Evolutionary conservation across 2,797 vertebrate species (phyloP).

Genomic region (Arrhamphus sclerolepis): DNA sequence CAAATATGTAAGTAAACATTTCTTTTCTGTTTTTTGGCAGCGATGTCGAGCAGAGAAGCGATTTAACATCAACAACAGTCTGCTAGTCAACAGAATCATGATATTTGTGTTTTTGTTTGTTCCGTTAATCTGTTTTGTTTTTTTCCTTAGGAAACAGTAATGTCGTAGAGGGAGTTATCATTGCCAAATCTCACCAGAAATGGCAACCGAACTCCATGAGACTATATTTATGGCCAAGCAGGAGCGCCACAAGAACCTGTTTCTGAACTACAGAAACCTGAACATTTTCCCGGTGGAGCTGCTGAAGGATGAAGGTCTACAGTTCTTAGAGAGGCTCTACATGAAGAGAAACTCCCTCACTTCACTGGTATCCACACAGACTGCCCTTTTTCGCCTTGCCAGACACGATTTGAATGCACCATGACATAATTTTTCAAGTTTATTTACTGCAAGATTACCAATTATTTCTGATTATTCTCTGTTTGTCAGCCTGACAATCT

Average conservation of each 20-base stretch:
- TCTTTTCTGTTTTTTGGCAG: too few relatives aligned
- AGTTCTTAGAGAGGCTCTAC: constrained; percentile 94
- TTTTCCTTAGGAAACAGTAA: constrained; percentile 40
- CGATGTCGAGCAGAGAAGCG: too few relatives aligned
- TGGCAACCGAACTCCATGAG: constrained; percentile 93
- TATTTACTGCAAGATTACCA: background rate
- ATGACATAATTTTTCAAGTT: too few relatives aligned
- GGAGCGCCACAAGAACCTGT: constrained; percentile 96
- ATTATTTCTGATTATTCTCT: constrained; percentile 25
- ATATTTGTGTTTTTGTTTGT: too few relatives aligned
- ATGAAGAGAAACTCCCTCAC: constrained; percentile 98
- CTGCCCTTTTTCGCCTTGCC: too few relatives aligned
- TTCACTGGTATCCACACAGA: constrained; percentile 83
- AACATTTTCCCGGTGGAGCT: constrained; percentile 91
- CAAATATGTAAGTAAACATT: too few relatives aligned
- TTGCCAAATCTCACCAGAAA: constrained; percentile 56
- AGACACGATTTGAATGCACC: too few relatives aligned
- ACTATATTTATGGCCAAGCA: constrained; percentile 92
- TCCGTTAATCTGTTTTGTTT: too few relatives aligned
- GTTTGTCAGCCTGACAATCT: constrained; percentile 93
- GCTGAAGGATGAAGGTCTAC: constrained; percentile 92
- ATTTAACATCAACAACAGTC: too few relatives aligned
- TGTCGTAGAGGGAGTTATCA: constrained; percentile 33
- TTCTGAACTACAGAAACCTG: constrained; percentile 96
- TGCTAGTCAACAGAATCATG: too few relatives aligned